Percentiles rank a stretch among this genome's conserved stretches.
phyloP scores from a whole-genome alignment of 2,113 vertebrate genomes.

The Nanorana parkeri region DNA sequence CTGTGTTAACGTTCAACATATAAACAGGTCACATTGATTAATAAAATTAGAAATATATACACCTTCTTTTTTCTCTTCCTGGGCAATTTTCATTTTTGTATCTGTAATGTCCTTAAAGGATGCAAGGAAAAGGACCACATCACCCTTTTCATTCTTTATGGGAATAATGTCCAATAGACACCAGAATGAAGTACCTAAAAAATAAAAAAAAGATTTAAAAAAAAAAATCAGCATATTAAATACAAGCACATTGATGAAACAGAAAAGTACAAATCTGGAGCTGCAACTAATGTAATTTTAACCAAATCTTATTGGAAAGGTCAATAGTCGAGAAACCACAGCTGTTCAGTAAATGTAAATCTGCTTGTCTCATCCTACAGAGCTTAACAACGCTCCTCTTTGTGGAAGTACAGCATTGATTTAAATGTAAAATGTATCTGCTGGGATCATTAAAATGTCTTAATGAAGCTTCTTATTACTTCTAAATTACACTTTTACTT shows the following conservation, averaged over 20 bases:
- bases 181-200: constrained; percentile 91
- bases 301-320: constrained; percentile 62
- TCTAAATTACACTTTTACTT: constrained; percentile 59
- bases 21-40: neutral
- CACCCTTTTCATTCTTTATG: constrained; percentile 98
- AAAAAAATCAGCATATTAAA: constrained; percentile 32
- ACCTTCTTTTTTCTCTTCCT: constrained; percentile 95
- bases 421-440: constrained; percentile 65
- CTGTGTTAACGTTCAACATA: neutral
- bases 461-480: constrained; percentile 65
- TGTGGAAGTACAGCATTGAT: constrained; percentile 63
- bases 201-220: constrained; percentile 54
- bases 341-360: constrained; percentile 63
- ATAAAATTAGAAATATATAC: constrained; percentile 59
- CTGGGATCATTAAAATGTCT: constrained; percentile 61
- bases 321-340: constrained; percentile 64
- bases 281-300: constrained; percentile 57
- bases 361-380: constrained; percentile 60
- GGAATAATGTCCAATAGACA: constrained; percentile 96
- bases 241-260: constrained; percentile 53
- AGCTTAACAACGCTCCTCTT: constrained; percentile 62
- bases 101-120: constrained; percentile 98
- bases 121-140: constrained; percentile 96
- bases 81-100: constrained; percentile 89
- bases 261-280: constrained; percentile 46